Conservation (phyloP, 2,797 vertebrate genomes). For the Echiichthys vipera region DNA sequence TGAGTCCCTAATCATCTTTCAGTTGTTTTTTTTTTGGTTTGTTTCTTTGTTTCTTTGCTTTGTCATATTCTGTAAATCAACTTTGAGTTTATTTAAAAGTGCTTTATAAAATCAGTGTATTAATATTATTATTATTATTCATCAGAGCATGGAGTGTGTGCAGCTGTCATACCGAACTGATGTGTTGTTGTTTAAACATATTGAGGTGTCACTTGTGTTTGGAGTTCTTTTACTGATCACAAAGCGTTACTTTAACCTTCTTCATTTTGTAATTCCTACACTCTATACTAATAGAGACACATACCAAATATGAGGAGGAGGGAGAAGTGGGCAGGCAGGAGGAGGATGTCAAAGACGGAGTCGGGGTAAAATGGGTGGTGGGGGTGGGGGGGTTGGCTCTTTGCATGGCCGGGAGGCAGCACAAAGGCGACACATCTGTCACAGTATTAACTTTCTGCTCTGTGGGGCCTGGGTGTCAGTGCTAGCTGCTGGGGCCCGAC, state of each 20-base stretch:
- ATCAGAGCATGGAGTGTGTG: neutral
- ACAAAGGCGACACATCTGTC: slow-evolving; percentile 94
- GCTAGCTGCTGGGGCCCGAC: slow-evolving; percentile 55
- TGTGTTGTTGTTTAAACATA: neutral
- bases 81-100: too few species aligned
- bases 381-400: slow-evolving; percentile 78
- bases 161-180: neutral
- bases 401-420: slow-evolving; percentile 92
- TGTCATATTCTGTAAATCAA: too few species aligned
- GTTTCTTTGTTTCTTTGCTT: too few species aligned
- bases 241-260: neutral
- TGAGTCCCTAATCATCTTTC: too few species aligned
- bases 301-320: slow-evolving; percentile 64
- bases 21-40: too few species aligned
- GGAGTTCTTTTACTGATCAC: neutral
- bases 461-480: slow-evolving; percentile 92
- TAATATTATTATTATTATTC: too few species aligned
- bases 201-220: neutral
- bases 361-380: neutral
- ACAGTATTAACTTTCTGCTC: slow-evolving; percentile 95
- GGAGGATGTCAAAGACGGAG: slow-evolving; percentile 68
- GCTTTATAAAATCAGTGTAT: too few species aligned
- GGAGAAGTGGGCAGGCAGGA: slow-evolving; percentile 46
- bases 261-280: neutral
- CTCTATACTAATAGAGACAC: neutral